These are phyloP conservation scores for Amphiprion ocellaris DNA, from an alignment of 2,113 vertebrate species.

Conservation along the genomic window DNA sequence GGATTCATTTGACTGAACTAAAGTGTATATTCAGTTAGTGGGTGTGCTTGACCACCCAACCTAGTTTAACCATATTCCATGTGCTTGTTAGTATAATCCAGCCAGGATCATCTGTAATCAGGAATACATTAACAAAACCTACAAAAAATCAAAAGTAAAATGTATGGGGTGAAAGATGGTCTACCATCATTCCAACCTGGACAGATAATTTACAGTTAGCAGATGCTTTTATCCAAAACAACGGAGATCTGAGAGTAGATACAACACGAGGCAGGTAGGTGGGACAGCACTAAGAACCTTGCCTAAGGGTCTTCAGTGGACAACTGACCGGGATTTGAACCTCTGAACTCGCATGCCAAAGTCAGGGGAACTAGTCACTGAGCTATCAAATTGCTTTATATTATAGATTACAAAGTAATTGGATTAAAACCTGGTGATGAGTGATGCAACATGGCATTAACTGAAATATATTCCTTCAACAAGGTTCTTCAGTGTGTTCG, in stretches of 20 bases:
- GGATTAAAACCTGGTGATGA: constrained; percentile 51
- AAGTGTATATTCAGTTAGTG: not conserved
- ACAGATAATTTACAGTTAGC: constrained; percentile 34
- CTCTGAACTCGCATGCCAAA: too few species aligned
- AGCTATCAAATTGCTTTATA: not conserved
- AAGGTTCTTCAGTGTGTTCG: not conserved
- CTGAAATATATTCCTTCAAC: not conserved
- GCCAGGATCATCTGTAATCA: not conserved
- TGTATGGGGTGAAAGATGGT: not conserved
- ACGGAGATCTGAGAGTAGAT: too few species aligned
- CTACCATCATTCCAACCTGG: constrained; percentile 22
- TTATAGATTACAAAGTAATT: constrained; percentile 61
- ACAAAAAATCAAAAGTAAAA: not conserved
- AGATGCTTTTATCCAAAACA: too few species aligned
- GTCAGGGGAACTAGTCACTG: too few species aligned
- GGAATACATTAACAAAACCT: not conserved
- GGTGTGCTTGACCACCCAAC: not conserved
- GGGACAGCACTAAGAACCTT: too few species aligned
- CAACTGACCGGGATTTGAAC: too few species aligned
- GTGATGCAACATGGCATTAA: constrained; percentile 19
- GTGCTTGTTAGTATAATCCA: not conserved
- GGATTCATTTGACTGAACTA: too few species aligned
- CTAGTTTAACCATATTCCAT: not conserved
- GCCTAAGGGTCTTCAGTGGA: too few species aligned
- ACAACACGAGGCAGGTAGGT: too few species aligned